phyloP scores from a whole-genome alignment of 2,113 vertebrate species.

The Bubo bubo region DNA sequence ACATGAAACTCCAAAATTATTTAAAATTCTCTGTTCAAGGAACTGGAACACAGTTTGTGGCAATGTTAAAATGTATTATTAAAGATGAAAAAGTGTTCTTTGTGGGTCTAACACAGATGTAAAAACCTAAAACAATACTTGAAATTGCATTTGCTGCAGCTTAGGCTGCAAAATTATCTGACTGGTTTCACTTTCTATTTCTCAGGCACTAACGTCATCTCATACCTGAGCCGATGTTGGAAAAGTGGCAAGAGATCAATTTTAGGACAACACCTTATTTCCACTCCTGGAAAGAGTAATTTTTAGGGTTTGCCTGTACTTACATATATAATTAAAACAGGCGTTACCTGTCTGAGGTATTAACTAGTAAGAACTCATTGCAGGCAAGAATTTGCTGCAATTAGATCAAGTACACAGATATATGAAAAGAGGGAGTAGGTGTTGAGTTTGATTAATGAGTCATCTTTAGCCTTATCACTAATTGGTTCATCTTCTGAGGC shows the following conservation, averaged over 20 bases:
- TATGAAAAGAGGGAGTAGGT: not conserved
- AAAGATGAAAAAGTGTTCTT: not conserved
- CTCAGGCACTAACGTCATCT: not conserved
- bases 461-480: not conserved
- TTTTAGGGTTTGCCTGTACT: not conserved
- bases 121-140: not conserved
- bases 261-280: not conserved
- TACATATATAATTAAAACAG: not conserved
- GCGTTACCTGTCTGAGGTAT: not conserved
- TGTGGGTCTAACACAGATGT: not conserved
- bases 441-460: not conserved
- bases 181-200: constrained; percentile 7
- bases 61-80: not conserved
- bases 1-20: not conserved
- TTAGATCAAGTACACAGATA: not conserved
- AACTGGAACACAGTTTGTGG: not conserved
- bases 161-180: not conserved
- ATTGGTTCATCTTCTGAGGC: not conserved
- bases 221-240: not conserved
- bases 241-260: not conserved
- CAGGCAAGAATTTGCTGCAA: not conserved
- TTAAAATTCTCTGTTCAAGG: not conserved
- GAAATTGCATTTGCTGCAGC: not conserved
- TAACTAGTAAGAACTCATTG: not conserved
- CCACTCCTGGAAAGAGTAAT: not conserved